Base-by-base conservation (phyloP, 2,888 invertebrate species). In the Melanargia galathea region DNA sequence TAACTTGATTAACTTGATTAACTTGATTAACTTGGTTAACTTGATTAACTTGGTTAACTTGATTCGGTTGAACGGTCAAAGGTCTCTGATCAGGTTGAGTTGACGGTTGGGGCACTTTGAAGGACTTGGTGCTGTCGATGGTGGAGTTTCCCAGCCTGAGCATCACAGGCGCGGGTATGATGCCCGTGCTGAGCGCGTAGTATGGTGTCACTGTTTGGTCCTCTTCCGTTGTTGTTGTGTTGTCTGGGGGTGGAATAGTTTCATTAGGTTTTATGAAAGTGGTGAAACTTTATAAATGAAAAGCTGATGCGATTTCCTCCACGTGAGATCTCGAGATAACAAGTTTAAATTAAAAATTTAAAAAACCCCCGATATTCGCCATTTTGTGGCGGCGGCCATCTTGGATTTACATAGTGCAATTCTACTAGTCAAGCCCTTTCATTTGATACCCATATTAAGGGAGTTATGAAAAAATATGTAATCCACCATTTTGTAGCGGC, bases 61-160 rank as follows among this genome's bases (percentile, higher is more conserved):
- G 35, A 13, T 52, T 76, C 2, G 70, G 62, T 54, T 66, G 64
- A 55, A 64, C 62, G 30, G 66, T 73, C 51, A 33, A 65, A 11
- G 60, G 73, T 16, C 66, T 71, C 76, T 71, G 59, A 2, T 68
- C 63, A 1, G 80, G 71, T 22, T 77, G 78, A 16, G 74, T 73
- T 0, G 85, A 75, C 1, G 84, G 80, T 64, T 87, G 89, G 1
- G 92, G 92, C 8, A 92, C 91, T 80, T 87, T 90, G 73, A 92
- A 92, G 0, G 92, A 80, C 66, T 91, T 92, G 1, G 90, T 90
- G 75, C 92, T 88, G 70, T 92, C 92, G 16, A 92, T 90, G 0
- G 92, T 92, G 2, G 91, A 91, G 77, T 92, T 92, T 2, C 92
- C 92, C 4, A 92, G 86, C 52, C 82, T 78, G n/a, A 92, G 80